Base-by-base conservation (phyloP, 2,888 invertebrate species). In the Siphlonurus alternatus region DNA sequence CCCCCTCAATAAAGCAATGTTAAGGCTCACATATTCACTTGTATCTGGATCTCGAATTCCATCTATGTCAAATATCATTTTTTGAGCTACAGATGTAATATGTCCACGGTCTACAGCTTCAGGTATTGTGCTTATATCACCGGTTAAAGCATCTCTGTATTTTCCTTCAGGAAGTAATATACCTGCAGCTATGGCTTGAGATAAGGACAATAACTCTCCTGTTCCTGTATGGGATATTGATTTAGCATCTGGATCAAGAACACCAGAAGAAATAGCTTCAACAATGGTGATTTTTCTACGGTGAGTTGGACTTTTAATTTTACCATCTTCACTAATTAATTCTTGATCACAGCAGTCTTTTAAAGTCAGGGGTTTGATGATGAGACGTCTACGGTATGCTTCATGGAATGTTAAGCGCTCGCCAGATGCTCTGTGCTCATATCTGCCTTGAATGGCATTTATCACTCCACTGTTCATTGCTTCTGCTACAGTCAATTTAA, bases 81-180 rank as follows among this genome's bases (percentile, higher is more conserved):
- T 88, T 73, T 90, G 88, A 2, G 88, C 84, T 22, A 94, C 88
- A 1, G 93, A 92, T 24, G 88, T 88, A 65, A 97, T 88, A 60
- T 93, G 82, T 68, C 96, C 96, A 66, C 88, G 85, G 72, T 89
- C 87, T 19, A 93, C 91, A 0, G 97, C 97, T 74, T 95, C 93
- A 20, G 85, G 83, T 67, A 96, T 83, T 23, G 86, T 81, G 66
- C 90, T 81, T 19, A 85, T 78, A 76, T 89, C 87, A 60, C 83
- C 83, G 0, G 87, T 87, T 68, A 84, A 79, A 65, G 83, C 83
- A 76, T 94, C 88, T 61, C 83, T 81, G 76, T 90, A 93, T 70
- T 82, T 83, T 67, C 87, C 83, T 65, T 86, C 83, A 0, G 86
- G 83, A 63, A 87, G 79, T 65, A 97, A 84, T 61, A 97, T 84